Percentiles rank a stretch among this genome's conserved stretches.
Evolutionary conservation across 2,888 invertebrate genomes (phyloP).

Genomic region (Mechanitis messenoides): DNA sequence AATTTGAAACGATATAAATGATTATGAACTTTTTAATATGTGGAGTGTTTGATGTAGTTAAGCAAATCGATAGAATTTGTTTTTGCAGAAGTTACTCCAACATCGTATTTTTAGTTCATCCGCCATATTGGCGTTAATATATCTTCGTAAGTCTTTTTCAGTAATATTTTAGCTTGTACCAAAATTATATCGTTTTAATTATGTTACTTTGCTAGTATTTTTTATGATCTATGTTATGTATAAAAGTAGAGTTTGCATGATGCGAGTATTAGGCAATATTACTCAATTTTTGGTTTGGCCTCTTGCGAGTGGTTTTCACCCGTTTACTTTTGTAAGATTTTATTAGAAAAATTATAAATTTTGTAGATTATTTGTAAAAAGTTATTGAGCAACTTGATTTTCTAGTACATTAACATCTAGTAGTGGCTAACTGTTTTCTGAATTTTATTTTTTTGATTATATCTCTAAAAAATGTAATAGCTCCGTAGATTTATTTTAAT

Average conservation of each 20-base stretch:
- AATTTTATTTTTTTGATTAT: conserved; percentile 1
- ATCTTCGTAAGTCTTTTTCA: conserved; percentile 75
- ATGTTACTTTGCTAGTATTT: conserved; percentile 63
- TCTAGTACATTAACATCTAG: neutral
- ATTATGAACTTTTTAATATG: conserved; percentile 58
- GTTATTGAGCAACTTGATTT: conserved; percentile 1
- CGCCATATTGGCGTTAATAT: conserved; percentile 83
- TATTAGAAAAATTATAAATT: conserved; percentile 14
- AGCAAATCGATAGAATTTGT: conserved; percentile 64
- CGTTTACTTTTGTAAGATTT: conserved; percentile 43
- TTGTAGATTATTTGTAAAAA: conserved; percentile 5
- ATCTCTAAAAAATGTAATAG: conserved; percentile 8
- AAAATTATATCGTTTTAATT: conserved; percentile 56
- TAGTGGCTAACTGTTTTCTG: neutral
- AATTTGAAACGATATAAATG: conserved; percentile 52
- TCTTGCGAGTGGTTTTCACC: conserved; percentile 56
- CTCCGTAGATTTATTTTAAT: conserved; percentile 14
- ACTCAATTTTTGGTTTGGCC: conserved; percentile 62
- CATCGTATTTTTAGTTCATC: conserved; percentile 79
- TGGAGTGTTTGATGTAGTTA: conserved; percentile 62
- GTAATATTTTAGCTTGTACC: conserved; percentile 64
- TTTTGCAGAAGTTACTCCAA: conserved; percentile 67
- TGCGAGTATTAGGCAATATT: conserved; percentile 47
- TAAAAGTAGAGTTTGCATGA: conserved; percentile 55
- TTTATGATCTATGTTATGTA: conserved; percentile 67